Evolutionary conservation across 1,140 invertebrate species (phyloP), one percentile per base, ranked within the genome.

Genomic region (Heliconius hermathena): DNA sequence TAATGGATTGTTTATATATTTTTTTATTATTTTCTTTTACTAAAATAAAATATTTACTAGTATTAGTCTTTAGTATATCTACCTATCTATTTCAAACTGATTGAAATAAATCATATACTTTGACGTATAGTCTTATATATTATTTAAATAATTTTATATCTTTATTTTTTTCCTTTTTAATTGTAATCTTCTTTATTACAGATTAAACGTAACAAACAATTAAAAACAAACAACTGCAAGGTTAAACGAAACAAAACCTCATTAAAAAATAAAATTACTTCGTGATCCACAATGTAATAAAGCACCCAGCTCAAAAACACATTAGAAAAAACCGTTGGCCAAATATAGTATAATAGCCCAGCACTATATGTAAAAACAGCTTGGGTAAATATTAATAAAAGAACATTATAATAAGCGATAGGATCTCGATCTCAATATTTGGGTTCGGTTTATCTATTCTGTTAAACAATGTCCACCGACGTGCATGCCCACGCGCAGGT

Each of bases 371-470:
- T 80, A 85, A 87, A 86, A 90, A 85, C 82, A 13, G 26, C 60
- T 85, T 89, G 83, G 88, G 90, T 91, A 91, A 93, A 93, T 88
- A 93, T 86, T 88, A 90, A 90, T 92, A 92, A 88, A 90, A 84
- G 83, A 89, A 89, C 90, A 90, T 92, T 91, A 92, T 91, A 91
- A 92, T 89, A 87, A 82, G 36, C 80, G 90, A 92, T 92, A 92
- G 82, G 83, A 93, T 93, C 90, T 90, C 85, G 79, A 73, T 87
- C 84, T 85, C 81, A 87, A 88, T 91, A 90, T 91, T 91, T 90
- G 89, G 88, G 81, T 82, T 85, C 76, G 78, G 75, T 71, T 66
- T 71, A 89, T 88, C 87, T 81, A 81, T 79, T 84, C 86, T 85
- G 77, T 88, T 85, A 81, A 89, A 89, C 89, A 89, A 88, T 90